Percentiles rank a stretch among this genome's conserved stretches.
Conservation (phyloP, 2,113 vertebrate species). For the Boulengeromyrus knoepffleri region DNA sequence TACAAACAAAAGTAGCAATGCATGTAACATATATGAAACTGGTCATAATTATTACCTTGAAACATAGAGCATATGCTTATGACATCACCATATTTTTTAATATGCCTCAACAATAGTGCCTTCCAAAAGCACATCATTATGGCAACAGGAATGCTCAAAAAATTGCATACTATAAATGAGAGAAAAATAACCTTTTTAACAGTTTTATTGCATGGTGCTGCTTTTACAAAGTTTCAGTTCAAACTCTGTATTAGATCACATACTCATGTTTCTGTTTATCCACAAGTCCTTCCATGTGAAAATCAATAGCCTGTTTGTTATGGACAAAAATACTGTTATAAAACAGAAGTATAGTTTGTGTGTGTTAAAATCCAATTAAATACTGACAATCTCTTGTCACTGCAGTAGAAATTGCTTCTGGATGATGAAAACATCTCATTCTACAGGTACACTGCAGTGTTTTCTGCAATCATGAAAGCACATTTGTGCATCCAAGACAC, state of each 20-base stretch:
- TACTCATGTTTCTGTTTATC: not conserved
- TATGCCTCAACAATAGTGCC: not conserved
- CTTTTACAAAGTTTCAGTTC: not conserved
- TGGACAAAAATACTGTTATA: not conserved
- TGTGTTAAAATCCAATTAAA: not conserved
- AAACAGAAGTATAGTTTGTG: not conserved
- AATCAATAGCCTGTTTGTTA: constrained; percentile 13
- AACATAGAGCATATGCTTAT: not conserved
- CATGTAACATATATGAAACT: not conserved
- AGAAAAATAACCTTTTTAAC: not conserved
- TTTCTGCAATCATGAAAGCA: not conserved
- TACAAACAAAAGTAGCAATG: not conserved
- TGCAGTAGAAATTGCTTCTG: not conserved
- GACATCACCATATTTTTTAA: not conserved
- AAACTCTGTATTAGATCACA: not conserved
- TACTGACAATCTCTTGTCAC: not conserved
- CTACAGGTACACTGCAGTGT: not conserved
- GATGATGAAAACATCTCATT: not conserved
- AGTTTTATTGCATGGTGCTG: not conserved
- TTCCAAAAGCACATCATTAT: not conserved
- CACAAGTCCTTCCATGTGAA: not conserved
- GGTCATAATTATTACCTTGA: not conserved
- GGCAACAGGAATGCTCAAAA: not conserved
- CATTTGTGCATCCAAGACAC: not conserved
- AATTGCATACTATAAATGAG: not conserved